These are phyloP conservation scores for Platerodrilus igneus DNA, from an alignment of 2,888 invertebrate species.

Conservation along the genomic window DNA sequence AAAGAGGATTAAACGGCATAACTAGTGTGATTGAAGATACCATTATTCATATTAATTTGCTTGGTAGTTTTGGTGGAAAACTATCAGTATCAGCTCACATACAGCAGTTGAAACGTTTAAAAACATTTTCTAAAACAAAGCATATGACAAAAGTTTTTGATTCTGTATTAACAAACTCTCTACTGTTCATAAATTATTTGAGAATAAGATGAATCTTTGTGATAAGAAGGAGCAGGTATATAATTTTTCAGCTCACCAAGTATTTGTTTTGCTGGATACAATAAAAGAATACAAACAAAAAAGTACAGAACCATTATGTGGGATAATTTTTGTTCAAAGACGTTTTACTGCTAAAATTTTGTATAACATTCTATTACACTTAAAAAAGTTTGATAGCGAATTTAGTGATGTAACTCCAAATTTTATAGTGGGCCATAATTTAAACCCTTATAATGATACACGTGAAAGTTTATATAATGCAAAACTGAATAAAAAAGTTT, in stretches of 20 bases:
- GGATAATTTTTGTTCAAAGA: constrained; percentile 68
- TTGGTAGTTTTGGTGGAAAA: constrained; percentile 58
- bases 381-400: constrained; percentile 47
- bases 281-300: constrained; percentile 55
- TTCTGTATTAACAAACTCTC: constrained; percentile 44
- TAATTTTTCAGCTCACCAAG: constrained; percentile 61
- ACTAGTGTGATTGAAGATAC: constrained; percentile 37
- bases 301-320: constrained; percentile 54
- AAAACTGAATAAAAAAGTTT: constrained; percentile 51
- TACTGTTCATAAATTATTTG: constrained; percentile 52
- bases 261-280: constrained; percentile 57
- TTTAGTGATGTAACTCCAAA: constrained; percentile 61
- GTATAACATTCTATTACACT: constrained; percentile 60
- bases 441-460: constrained; percentile 55
- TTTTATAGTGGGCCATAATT: constrained; percentile 66
- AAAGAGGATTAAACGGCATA: constrained; percentile 34
- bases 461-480: constrained; percentile 52
- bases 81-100: constrained; percentile 57
- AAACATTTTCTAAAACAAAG: too few relatives aligned
- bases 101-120: constrained; percentile 60
- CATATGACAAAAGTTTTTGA: constrained; percentile 35
- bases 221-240: constrained; percentile 50
- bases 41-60: constrained; percentile 48
- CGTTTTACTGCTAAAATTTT: constrained; percentile 73
- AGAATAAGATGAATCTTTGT: constrained; percentile 48